These are phyloP conservation scores for Stigmatopora nigra DNA, from an alignment of 2,113 vertebrate species.

Conservation along the genomic window DNA sequence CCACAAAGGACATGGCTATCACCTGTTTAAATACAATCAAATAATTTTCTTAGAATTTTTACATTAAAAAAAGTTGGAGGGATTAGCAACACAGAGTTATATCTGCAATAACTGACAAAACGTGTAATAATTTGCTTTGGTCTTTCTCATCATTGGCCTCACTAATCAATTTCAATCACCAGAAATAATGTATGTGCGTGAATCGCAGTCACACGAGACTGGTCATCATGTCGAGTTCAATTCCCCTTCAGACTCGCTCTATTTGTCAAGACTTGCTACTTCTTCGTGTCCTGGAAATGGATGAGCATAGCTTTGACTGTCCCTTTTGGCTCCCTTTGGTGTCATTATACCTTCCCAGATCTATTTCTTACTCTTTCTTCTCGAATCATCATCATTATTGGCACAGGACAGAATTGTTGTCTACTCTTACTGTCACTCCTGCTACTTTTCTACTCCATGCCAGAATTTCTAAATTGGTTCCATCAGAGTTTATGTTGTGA, in stretches of 20 bases:
- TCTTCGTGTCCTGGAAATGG: slow-evolving; percentile 50
- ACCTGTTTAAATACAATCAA: background rate
- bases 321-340: slow-evolving; percentile 44
- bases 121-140: slow-evolving; percentile 4
- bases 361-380: slow-evolving; percentile 12
- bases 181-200: background rate
- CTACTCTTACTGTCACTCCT: background rate
- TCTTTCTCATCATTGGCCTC: slow-evolving; percentile 22
- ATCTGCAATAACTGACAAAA: slow-evolving; percentile 11
- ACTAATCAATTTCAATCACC: slow-evolving; percentile 39
- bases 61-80: slow-evolving; percentile 14
- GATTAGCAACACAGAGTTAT: slow-evolving; percentile 11
- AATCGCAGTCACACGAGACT: slow-evolving; percentile 24
- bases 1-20: background rate
- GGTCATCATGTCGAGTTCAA: slow-evolving; percentile 32
- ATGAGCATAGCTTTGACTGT: slow-evolving; percentile 51
- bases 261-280: slow-evolving; percentile 51
- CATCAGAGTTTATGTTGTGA: background rate
- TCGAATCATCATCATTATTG: slow-evolving; percentile 23
- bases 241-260: slow-evolving; percentile 38
- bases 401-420: slow-evolving; percentile 8
- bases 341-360: slow-evolving; percentile 38
- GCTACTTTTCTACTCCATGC: background rate
- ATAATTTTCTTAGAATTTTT: background rate
- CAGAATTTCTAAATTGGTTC: background rate